Percentiles rank a stretch among this genome's conserved stretches.
These are phyloP conservation scores for Corydoras sp. DNA, from an alignment of 2,113 vertebrate genomes.

Conservation along the genomic window DNA sequence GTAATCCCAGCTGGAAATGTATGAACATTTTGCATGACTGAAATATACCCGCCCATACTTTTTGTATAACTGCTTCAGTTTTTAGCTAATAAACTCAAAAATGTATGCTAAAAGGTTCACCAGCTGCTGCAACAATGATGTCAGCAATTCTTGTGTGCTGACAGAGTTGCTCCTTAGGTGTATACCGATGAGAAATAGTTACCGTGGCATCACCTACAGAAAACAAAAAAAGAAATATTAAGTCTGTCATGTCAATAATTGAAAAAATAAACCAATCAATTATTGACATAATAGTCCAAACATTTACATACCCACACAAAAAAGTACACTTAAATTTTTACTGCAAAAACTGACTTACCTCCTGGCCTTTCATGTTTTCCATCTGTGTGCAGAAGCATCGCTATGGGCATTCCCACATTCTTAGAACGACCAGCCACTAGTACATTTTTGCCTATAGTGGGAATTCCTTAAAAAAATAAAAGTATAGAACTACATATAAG, in stretches of 20 bases:
- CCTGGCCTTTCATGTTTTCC: conserved; percentile 87
- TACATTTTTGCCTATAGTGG: conserved; percentile 90
- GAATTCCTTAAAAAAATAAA: conserved; percentile 71
- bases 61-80: no score
- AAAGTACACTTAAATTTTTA: no score
- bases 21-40: no score
- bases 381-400: conserved; percentile 93
- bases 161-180: conserved; percentile 90
- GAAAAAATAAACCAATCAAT: neutral
- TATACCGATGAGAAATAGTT: conserved; percentile 92
- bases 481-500: neutral
- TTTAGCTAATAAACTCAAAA: no score
- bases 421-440: conserved; percentile 93
- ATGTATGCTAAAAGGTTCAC: conserved; percentile 52
- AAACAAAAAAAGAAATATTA: neutral
- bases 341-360: conserved; percentile 59
- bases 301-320: no score
- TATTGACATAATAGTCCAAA: neutral
- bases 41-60: no score
- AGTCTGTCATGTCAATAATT: neutral
- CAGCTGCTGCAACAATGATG: conserved; percentile 90
- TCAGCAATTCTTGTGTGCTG: conserved; percentile 88
- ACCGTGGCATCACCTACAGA: conserved; percentile 90
- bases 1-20: no score
- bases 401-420: conserved; percentile 97